Percentiles rank a stretch among this genome's conserved stretches.
phyloP scores from a whole-genome alignment of 1,140 invertebrate species.

The Cotesia chilonis region DNA sequence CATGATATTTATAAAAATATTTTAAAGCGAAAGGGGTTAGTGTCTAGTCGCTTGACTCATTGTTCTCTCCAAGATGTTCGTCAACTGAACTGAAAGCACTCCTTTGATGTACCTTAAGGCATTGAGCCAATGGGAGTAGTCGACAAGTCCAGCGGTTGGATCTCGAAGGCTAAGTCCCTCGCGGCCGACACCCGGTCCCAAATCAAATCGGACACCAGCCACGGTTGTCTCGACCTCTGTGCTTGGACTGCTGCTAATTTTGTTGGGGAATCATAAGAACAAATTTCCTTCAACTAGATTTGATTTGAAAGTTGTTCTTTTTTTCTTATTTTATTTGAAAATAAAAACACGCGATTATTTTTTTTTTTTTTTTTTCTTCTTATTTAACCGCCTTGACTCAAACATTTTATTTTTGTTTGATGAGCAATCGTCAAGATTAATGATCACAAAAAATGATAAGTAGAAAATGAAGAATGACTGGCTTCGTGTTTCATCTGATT shows the following conservation, averaged over 20 bases:
- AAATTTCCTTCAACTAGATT: constrained; percentile 18
- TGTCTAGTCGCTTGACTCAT: constrained; percentile 18
- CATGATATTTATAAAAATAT: constrained; percentile 27
- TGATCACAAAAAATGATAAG: neutral
- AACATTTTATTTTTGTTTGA: too few relatives aligned
- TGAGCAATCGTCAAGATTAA: constrained; percentile 2
- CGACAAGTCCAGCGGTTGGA: constrained; percentile 64
- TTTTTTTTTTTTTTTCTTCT: neutral
- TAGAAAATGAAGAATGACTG: too few relatives aligned
- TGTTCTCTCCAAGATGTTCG: constrained; percentile 22
- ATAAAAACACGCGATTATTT: constrained; percentile 1
- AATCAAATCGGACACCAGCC: constrained; percentile 65
- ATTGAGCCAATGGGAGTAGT: constrained; percentile 67
- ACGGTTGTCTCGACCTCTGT: constrained; percentile 65
- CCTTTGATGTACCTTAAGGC: constrained; percentile 63
- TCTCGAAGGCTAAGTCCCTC: constrained; percentile 66
- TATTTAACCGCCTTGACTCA: neutral
- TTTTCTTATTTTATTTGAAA: constrained; percentile 8
- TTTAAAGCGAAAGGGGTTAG: constrained; percentile 21
- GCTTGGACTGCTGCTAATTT: constrained; percentile 62
- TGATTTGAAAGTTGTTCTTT: constrained; percentile 22
- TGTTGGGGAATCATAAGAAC: constrained; percentile 34
- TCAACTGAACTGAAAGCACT: constrained; percentile 33
- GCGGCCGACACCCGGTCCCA: constrained; percentile 64
- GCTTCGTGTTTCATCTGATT: too few relatives aligned